Evolutionary conservation across 2,888 invertebrate species (phyloP), one percentile per base, ranked within the genome.

Genomic region (Abscondita cerata): DNA sequence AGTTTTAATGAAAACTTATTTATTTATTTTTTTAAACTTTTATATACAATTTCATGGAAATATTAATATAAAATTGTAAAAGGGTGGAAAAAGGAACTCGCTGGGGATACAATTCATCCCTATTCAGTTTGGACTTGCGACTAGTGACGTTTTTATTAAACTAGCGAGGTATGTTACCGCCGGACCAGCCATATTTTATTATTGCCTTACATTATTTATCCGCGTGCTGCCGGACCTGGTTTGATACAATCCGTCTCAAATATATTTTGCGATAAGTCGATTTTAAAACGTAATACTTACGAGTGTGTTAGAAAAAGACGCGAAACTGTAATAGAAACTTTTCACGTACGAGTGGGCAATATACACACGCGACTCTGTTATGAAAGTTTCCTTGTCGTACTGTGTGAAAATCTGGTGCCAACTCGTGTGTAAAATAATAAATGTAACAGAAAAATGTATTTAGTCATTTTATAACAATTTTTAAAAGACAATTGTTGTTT

Each of bases 171-270:
- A 75, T 74, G 72, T 70, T 71, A 68, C 71, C 62, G 66, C 70
- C 67, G 68, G 68, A 69, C 68, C 59, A 65, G 71, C 71, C 68
- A 73, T 74, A 76, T 77, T 77, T 76, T 78, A 78, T 78, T 78
- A 78, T 78, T 76, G 77, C 78, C 75, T 76, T 76, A 77, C 76
- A 78, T 78, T 76, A 78, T 78, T 77, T 76, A 77, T 77, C 74
- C 73, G 69, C 70, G 65, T 65, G 71, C 68, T 66, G 68, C 70
- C 69, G 70, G 71, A 71, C 71, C 69, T 70, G 68, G 68, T 68
- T 68, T 69, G 68, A 71, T 70, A 70, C 68, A 68, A 69, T 66
- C 63, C 65, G 59, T 64, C 31, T 18, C 48, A 4, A 6, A 16
- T 33, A 15, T 3, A 60, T 64, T 51, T 31, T 12, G 19, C 59